A percentile compares a stretch with the other conserved stretches of the same genome.
Evolutionary conservation across 2,113 vertebrate genomes (phyloP).

Genomic region (Plotosus lineatus): DNA sequence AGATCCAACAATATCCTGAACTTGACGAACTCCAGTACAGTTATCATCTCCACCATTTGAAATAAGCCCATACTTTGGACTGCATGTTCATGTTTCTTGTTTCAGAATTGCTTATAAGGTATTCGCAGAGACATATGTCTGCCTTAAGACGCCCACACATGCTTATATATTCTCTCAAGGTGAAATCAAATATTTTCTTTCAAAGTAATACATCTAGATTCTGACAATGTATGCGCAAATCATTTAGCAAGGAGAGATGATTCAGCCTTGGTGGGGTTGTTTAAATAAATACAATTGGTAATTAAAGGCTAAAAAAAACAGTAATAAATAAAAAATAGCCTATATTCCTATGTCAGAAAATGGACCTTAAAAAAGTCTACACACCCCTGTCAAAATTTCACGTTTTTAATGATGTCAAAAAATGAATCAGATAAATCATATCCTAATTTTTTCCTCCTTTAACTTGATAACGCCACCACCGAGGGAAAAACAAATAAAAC

Average conservation of each 20-base stretch:
- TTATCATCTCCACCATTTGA: neutral
- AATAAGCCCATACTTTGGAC: neutral
- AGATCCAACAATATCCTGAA: neutral
- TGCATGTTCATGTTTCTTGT: neutral
- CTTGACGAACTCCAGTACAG: neutral
- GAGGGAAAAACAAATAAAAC: too few species aligned
- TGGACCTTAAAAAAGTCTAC: neutral
- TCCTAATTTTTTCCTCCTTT: too few species aligned
- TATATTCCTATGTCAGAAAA: neutral
- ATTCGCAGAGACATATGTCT: slow-evolving; percentile 18
- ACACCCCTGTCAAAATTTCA: neutral
- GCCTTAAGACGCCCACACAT: neutral
- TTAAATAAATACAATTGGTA: neutral
- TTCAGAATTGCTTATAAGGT: neutral
- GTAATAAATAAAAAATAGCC: too few species aligned
- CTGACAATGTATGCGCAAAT: neutral
- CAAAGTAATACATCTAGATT: neutral
- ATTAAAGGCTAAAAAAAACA: neutral
- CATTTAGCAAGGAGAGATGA: neutral
- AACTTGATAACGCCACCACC: too few species aligned
- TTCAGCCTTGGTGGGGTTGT: neutral
- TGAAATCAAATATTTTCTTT: neutral
- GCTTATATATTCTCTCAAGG: slow-evolving; percentile 16
- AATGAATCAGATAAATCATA: too few species aligned
- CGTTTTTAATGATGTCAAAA: too few species aligned